phyloP scores from a whole-genome alignment of 1,140 invertebrate genomes.

The Panagrolaimus sp. region DNA sequence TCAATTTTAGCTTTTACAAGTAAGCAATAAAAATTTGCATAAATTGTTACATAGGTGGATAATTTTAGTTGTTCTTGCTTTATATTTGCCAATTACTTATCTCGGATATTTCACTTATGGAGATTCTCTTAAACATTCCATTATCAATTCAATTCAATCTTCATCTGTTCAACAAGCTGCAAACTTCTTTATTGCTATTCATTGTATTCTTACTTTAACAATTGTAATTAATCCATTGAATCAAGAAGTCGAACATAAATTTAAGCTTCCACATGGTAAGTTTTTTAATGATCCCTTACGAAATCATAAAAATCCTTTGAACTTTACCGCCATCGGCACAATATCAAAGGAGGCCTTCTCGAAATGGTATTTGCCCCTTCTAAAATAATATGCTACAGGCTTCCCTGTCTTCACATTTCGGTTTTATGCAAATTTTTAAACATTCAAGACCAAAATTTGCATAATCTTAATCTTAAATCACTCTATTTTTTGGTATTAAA shows the following conservation, averaged over 20 bases:
- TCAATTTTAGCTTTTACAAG: slow-evolving; percentile 39
- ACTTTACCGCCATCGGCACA: too few relatives aligned
- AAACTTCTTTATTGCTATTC: slow-evolving; percentile 42
- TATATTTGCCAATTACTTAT: slow-evolving; percentile 37
- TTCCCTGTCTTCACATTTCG: background rate
- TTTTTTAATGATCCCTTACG: too few relatives aligned
- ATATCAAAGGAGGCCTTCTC: too few relatives aligned
- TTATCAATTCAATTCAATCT: slow-evolving; percentile 40
- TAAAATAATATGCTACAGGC: too few relatives aligned
- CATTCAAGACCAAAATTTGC: too few relatives aligned
- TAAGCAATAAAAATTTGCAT: slow-evolving; percentile 19
- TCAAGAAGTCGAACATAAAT: slow-evolving; percentile 41
- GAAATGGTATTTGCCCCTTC: too few relatives aligned
- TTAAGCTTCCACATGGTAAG: slow-evolving; percentile 40
- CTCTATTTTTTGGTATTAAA: too few relatives aligned
- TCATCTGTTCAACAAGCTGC: slow-evolving; percentile 31
- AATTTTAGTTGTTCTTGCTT: slow-evolving; percentile 26
- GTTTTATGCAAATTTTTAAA: slow-evolving; percentile 24
- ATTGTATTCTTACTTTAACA: slow-evolving; percentile 41
- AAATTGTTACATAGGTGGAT: slow-evolving; percentile 5
- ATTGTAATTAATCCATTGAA: slow-evolving; percentile 42
- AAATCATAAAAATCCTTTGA: too few relatives aligned
- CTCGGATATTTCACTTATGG: slow-evolving; percentile 41
- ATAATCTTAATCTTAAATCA: too few relatives aligned
- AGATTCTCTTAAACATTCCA: slow-evolving; percentile 34